phyloP scores from a whole-genome alignment of 1,140 invertebrate species.

The Gerris buenoi region DNA sequence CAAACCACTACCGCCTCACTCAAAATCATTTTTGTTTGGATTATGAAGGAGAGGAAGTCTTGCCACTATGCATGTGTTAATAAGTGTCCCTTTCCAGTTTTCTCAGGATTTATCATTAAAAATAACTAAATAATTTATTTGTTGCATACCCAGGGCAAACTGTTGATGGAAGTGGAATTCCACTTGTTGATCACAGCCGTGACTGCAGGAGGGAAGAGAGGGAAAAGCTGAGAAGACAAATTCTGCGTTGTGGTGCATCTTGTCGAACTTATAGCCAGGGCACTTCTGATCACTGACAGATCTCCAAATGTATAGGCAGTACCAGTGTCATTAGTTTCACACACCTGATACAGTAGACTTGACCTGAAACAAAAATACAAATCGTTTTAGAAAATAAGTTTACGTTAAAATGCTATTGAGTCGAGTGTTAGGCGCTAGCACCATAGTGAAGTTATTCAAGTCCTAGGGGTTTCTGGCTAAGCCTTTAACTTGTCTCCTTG shows the following conservation, averaged over 20 bases:
- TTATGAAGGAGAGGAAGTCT: no score
- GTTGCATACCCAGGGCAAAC: conserved; percentile 38
- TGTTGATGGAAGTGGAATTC: conserved; percentile 36
- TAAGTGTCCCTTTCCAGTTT: no score
- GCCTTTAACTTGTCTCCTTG: no score
- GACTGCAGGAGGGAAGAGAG: conserved; percentile 39
- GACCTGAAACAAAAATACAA: conserved; percentile 25
- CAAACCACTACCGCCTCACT: no score
- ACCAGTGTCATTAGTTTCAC: conserved; percentile 33
- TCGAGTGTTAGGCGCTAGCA: no score
- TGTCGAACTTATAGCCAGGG: conserved; percentile 43
- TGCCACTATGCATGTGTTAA: no score
- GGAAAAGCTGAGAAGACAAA: conserved; percentile 38
- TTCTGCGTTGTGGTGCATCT: conserved; percentile 34
- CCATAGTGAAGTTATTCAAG: no score
- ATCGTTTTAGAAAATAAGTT: background rate
- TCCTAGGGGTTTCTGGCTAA: no score
- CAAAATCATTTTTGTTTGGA: no score
- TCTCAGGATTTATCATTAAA: no score
- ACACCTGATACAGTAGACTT: conserved; percentile 37
- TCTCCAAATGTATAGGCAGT: conserved; percentile 35
- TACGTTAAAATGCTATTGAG: no score
- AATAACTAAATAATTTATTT: no score
- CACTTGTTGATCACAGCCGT: conserved; percentile 46
- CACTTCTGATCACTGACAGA: conserved; percentile 36